Evolutionary conservation across 2,797 vertebrate species (phyloP).

Genomic region (Molossus alvarezi): DNA sequence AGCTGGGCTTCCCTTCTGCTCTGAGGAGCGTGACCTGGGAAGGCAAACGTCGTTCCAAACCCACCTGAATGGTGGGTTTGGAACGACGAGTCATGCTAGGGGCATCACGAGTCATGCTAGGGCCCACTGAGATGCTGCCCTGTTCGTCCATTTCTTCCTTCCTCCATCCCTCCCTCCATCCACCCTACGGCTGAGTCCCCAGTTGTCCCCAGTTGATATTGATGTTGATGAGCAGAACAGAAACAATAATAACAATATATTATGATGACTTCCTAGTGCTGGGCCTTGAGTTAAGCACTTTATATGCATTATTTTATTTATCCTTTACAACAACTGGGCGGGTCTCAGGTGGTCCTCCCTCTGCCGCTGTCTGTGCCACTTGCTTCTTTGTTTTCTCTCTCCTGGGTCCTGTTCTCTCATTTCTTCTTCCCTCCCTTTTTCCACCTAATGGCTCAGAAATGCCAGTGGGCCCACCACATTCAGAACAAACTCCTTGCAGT

Average conservation of each 20-base stretch:
- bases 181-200: fast-evolving
- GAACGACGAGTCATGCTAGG: too few species aligned
- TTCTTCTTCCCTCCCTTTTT: too few species aligned
- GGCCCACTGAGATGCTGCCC: fast-evolving
- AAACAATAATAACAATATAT: neutral
- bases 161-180: fast-evolving
- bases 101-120: fast-evolving
- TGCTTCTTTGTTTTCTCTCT: neutral
- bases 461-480: neutral
- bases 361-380: fast-evolving
- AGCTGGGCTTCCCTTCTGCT: neutral
- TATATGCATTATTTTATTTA: neutral
- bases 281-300: neutral
- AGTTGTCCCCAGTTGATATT: fast-evolving
- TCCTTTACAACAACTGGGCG: neutral
- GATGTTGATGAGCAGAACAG: neutral
- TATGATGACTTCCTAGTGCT: neutral
- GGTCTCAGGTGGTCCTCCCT: fast-evolving
- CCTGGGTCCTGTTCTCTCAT: too few species aligned
- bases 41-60: neutral
- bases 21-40: neutral
- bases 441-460: neutral
- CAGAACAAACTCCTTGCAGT: neutral
- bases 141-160: too few species aligned
- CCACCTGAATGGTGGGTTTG: neutral